Evolutionary conservation across 2,113 vertebrate species (phyloP).

Genomic region (Trichechus manatus): DNA sequence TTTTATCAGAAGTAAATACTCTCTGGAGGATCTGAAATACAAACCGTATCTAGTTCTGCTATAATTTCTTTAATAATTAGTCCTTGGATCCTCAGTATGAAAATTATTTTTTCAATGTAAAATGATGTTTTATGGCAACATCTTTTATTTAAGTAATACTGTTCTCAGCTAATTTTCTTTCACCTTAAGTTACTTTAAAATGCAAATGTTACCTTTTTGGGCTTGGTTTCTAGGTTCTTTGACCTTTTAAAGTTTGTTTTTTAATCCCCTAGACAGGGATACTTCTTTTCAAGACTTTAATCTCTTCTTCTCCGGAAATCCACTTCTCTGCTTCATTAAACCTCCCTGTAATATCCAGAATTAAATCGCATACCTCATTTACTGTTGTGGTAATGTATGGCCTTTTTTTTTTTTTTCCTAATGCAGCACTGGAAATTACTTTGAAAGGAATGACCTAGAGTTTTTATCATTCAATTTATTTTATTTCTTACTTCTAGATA

Average conservation of each 20-base stretch:
- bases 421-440: slow-evolving; percentile 63
- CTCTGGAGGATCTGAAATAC: slow-evolving; percentile 13
- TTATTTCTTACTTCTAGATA: slow-evolving; percentile 59
- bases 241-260: slow-evolving; percentile 65
- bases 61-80: slow-evolving; percentile 44
- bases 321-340: slow-evolving; percentile 77
- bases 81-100: background rate
- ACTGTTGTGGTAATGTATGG: slow-evolving; percentile 52
- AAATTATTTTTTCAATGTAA: slow-evolving; percentile 50
- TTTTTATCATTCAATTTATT: slow-evolving; percentile 63
- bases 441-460: slow-evolving; percentile 71
- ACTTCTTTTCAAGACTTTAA: slow-evolving; percentile 73
- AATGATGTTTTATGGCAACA: slow-evolving; percentile 41
- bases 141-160: slow-evolving; percentile 37
- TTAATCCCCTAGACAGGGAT: slow-evolving; percentile 62
- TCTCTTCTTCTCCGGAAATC: slow-evolving; percentile 62
- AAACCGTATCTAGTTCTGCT: slow-evolving; percentile 39
- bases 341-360: slow-evolving; percentile 75
- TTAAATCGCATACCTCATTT: slow-evolving; percentile 78
- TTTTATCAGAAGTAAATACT: slow-evolving; percentile 54
- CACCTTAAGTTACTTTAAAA: background rate
- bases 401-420: background rate
- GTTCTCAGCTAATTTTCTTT: slow-evolving; percentile 1
- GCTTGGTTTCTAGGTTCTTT: slow-evolving; percentile 33
- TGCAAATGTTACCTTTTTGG: background rate